Percentiles rank a stretch among this genome's conserved stretches.
These are phyloP conservation scores for Formica selysi DNA, from an alignment of 1,140 invertebrate species.

Conservation along the genomic window DNA sequence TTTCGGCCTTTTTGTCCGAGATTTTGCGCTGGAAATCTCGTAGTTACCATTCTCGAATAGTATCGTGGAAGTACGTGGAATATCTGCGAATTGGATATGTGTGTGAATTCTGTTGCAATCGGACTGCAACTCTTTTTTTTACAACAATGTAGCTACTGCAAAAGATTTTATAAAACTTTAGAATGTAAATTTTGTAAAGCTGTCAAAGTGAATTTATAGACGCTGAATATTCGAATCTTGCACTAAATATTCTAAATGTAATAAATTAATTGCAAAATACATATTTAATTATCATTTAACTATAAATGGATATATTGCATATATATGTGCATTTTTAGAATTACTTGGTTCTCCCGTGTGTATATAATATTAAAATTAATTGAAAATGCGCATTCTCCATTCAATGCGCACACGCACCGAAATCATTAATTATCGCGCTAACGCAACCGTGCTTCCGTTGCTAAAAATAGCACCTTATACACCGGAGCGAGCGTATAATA, in stretches of 20 bases:
- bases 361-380: constrained; percentile 20
- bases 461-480: constrained; percentile 32
- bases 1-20: constrained; percentile 18
- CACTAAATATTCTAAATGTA: neutral
- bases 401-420: neutral
- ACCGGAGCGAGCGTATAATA: constrained; percentile 28
- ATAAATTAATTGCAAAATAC: neutral
- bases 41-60: neutral
- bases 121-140: neutral
- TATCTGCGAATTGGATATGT: constrained; percentile 26
- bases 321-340: neutral
- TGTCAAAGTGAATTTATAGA: neutral
- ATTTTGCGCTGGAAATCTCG: neutral
- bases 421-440: constrained; percentile 49
- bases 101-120: neutral
- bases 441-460: neutral
- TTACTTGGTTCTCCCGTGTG: neutral
- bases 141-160: too few relatives aligned
- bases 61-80: neutral
- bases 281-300: neutral
- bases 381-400: constrained; percentile 9
- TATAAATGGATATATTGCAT: neutral
- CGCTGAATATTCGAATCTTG: neutral
- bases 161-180: neutral
- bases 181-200: neutral